Conservation (phyloP, 2,797 vertebrate species). For the Podargus strigoides region DNA sequence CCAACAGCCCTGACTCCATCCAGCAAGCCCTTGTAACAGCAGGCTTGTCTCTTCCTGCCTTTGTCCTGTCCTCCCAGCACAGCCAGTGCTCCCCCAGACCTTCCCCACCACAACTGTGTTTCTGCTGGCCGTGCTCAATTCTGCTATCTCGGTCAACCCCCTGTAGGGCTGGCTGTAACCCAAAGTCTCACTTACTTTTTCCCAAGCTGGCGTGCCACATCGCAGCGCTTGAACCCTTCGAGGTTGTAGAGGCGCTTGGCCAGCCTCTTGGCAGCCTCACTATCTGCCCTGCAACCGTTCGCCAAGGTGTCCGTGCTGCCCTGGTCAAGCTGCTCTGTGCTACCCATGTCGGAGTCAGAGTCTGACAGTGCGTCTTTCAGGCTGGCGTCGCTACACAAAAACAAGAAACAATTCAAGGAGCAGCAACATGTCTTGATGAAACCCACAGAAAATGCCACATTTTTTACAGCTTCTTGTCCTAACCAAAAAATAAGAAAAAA, state of each 20-base stretch:
- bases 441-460: rapidly evolving
- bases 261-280: conserved; percentile 88
- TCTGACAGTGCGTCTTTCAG: conserved; percentile 87
- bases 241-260: conserved; percentile 93
- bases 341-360: conserved; percentile 88
- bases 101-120: not conserved
- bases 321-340: conserved; percentile 83
- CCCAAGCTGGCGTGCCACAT: conserved; percentile 92
- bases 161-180: not conserved
- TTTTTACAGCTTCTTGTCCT: not conserved
- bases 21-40: not conserved
- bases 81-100: not conserved
- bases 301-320: conserved; percentile 86
- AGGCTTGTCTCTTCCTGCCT: not conserved
- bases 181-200: conserved; percentile 85
- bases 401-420: not conserved
- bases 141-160: not conserved
- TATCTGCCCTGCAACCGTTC: conserved; percentile 88
- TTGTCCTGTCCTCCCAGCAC: not conserved
- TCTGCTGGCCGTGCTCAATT: not conserved
- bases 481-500: not conserved
- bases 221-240: conserved; percentile 94
- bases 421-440: rapidly evolving
- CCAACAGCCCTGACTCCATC: not conserved
- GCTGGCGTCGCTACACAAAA: conserved; percentile 82